These are phyloP conservation scores for Calidris pygmaea DNA, from an alignment of 2,113 vertebrate species.

Conservation along the genomic window DNA sequence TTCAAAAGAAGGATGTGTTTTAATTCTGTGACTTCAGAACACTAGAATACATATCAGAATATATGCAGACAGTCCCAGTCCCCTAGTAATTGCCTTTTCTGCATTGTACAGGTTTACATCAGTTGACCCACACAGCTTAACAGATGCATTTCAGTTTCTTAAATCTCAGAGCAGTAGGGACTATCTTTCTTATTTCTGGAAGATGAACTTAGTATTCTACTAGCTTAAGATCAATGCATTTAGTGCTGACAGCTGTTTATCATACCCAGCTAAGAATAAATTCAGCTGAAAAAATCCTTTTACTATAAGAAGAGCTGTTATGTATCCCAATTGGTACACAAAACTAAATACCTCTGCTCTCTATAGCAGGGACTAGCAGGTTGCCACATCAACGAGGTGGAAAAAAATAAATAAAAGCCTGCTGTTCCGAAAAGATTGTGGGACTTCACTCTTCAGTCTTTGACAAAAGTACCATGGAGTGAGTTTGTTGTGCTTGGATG, in stretches of 20 bases:
- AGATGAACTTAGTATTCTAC: not conserved
- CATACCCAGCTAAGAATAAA: slow-evolving; percentile 11
- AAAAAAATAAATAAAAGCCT: not conserved
- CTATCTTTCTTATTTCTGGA: not conserved
- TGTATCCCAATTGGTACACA: not conserved
- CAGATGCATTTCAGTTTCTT: slow-evolving; percentile 29
- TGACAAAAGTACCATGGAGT: not conserved
- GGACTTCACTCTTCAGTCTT: not conserved
- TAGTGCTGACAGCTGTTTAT: not conserved
- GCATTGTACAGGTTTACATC: slow-evolving; percentile 16
- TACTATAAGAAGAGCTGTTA: not conserved
- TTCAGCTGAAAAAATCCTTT: not conserved
- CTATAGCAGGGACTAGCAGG: not conserved
- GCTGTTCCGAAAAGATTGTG: not conserved
- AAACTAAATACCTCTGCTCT: not conserved
- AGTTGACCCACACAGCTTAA: slow-evolving; percentile 24
- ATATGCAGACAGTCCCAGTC: not conserved
- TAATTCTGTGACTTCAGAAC: slow-evolving; percentile 26
- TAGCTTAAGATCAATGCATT: not conserved
- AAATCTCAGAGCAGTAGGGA: not conserved
- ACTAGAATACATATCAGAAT: not conserved
- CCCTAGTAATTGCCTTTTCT: slow-evolving; percentile 43
- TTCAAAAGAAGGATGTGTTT: slow-evolving; percentile 35
- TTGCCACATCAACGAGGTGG: not conserved
- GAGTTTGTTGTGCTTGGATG: not conserved